Conservation (phyloP, 2,888 invertebrate genomes). For the Stenodema calcarata region DNA sequence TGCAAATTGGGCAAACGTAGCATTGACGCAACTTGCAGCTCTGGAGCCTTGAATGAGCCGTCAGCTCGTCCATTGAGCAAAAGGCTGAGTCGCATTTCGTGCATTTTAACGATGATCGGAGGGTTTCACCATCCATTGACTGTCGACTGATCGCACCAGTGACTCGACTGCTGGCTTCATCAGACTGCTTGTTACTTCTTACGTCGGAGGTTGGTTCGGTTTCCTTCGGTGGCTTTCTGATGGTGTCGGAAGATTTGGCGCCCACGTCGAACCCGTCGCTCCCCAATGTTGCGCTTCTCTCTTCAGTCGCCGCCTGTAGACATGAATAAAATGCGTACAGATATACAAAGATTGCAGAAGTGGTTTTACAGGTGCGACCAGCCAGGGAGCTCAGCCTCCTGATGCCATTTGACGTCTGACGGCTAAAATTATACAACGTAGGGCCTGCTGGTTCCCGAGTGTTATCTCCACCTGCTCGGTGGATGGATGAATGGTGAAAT, state of each 20-base stretch:
- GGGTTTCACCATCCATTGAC: neutral
- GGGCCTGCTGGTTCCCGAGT: no score
- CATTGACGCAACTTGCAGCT: neutral
- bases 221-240: neutral
- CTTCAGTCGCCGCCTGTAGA: slow-evolving; percentile 37
- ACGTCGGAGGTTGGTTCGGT: neutral
- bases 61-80: neutral
- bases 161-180: neutral
- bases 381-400: no score
- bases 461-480: no score
- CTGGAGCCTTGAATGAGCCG: neutral
- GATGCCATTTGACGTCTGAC: no score
- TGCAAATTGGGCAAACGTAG: slow-evolving; percentile 73
- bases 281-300: slow-evolving; percentile 67
- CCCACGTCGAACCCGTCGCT: slow-evolving; percentile 69
- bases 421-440: no score
- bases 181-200: neutral
- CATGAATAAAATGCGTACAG: no score
- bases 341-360: no score
- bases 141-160: neutral
- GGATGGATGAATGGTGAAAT: no score
- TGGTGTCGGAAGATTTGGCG: neutral
- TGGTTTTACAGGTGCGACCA: no score
- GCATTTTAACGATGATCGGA: neutral
- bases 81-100: neutral